A percentile compares a stretch with the other conserved stretches of the same genome.
Evolutionary conservation across 2,113 vertebrate species (phyloP).

Genomic region (Oncorhynchus clarkii): DNA sequence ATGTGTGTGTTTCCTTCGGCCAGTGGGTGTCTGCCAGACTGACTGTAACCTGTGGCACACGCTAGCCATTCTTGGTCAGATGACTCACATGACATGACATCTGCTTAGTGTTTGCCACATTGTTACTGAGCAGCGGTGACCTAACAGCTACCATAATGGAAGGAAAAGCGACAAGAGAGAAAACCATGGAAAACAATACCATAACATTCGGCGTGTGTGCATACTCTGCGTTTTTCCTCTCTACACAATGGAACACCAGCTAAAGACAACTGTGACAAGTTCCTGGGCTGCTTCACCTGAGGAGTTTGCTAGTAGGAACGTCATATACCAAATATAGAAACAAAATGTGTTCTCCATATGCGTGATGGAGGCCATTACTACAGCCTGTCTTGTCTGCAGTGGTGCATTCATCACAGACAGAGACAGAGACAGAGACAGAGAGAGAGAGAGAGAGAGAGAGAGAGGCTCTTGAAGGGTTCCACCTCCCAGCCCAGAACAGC

Average conservation of each 20-base stretch:
- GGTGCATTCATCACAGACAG: background rate
- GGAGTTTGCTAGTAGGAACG: background rate
- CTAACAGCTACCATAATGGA: slow-evolving; percentile 7
- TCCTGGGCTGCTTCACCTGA: background rate
- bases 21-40: background rate
- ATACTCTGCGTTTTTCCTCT: background rate
- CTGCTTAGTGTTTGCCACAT: slow-evolving; percentile 12
- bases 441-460: slow-evolving; percentile 37
- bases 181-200: slow-evolving; percentile 3
- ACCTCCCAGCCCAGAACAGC: slow-evolving; percentile 42
- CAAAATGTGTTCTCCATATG: background rate
- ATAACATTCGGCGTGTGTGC: background rate
- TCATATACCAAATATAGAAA: background rate
- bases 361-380: background rate
- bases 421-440: slow-evolving; percentile 45
- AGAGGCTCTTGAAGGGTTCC: slow-evolving; percentile 13
- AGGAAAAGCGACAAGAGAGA: background rate
- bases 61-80: slow-evolving; percentile 8
- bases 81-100: slow-evolving; percentile 8
- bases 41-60: background rate
- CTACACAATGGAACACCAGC: background rate
- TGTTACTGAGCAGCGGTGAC: slow-evolving; percentile 5
- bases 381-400: background rate
- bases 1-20: no score
- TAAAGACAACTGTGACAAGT: background rate